Conservation (phyloP, 1,140 invertebrate species). For the Calosoma granatense region DNA sequence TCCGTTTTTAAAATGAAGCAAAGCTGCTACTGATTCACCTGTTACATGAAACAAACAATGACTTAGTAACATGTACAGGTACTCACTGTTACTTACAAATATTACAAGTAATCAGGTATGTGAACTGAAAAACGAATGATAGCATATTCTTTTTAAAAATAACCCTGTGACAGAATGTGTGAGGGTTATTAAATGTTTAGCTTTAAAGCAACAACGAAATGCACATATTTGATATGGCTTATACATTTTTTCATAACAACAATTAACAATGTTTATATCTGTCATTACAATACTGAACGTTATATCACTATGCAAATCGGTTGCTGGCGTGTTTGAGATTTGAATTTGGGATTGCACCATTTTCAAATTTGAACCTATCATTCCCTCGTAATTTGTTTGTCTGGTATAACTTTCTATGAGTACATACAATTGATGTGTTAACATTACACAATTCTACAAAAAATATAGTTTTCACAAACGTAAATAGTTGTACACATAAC, state of each 20-base stretch:
- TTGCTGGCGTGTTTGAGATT: slow-evolving; percentile 17
- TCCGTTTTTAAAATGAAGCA: slow-evolving; percentile 45
- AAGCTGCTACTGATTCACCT: slow-evolving; percentile 41
- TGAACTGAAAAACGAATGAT: neutral
- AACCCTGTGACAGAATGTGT: neutral
- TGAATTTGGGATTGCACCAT: slow-evolving; percentile 30
- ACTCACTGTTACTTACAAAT: slow-evolving; percentile 19
- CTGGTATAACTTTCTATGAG: slow-evolving; percentile 3
- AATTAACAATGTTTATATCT: neutral
- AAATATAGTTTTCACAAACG: neutral
- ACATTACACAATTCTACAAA: neutral
- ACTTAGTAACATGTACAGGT: slow-evolving; percentile 17
- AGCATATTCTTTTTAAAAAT: slow-evolving; percentile 4
- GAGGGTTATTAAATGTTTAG: neutral
- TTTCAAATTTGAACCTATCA: slow-evolving; percentile 32
- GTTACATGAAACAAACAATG: slow-evolving; percentile 13
- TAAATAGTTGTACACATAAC: neutral
- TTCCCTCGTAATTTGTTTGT: slow-evolving; percentile 14
- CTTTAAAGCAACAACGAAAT: neutral
- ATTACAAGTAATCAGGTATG: too few species aligned
- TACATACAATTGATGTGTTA: slow-evolving; percentile 1
- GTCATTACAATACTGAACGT: neutral
- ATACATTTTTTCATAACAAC: neutral
- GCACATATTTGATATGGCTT: neutral
- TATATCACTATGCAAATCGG: neutral